Conservation (phyloP, 53 echinoderm and acorn worm species). For the Hippasteria phrygiana region DNA sequence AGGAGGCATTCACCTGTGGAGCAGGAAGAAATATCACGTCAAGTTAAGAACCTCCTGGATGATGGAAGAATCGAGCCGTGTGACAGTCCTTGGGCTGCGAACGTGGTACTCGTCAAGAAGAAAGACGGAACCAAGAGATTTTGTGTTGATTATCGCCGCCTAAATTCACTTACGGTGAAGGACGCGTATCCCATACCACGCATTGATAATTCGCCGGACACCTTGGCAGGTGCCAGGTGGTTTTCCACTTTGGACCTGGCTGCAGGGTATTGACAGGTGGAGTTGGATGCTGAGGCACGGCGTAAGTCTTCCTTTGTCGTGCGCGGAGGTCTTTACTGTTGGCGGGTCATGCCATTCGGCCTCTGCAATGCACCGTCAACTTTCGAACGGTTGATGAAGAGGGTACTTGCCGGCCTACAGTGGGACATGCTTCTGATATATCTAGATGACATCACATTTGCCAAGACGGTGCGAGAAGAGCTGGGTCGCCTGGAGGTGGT, state of each 20-base stretch:
- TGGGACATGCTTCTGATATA: slow-evolving; percentile 16
- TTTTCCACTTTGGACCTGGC: slow-evolving; percentile 9
- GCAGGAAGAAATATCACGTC: slow-evolving; percentile 64
- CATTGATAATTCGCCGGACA: not conserved
- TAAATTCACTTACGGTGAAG: slow-evolving; percentile 68
- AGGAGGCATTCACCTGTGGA: slow-evolving; percentile 48
- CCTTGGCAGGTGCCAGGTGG: not conserved
- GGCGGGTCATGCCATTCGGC: slow-evolving; percentile 53
- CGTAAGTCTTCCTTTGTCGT: not conserved
- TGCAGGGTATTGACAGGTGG: not conserved
- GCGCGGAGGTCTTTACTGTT: slow-evolving; percentile 59
- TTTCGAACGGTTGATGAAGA: not conserved
- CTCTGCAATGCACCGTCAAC: not conserved
- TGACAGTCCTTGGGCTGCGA: slow-evolving; percentile 71
- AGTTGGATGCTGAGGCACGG: not conserved
- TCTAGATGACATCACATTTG: not conserved
- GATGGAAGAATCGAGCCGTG: slow-evolving; percentile 61
- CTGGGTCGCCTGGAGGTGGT: slow-evolving; percentile 3
- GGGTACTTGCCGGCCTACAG: slow-evolving; percentile 54
- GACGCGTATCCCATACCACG: slow-evolving; percentile 66
- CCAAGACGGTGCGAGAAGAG: slow-evolving; percentile 2
- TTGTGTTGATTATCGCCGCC: slow-evolving; percentile 65
- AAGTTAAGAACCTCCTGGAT: slow-evolving; percentile 25
- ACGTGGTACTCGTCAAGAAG: slow-evolving; percentile 2
- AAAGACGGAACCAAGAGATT: slow-evolving; percentile 71